Base-by-base conservation (phyloP, 2,113 vertebrate genomes). In the Procavia capensis region DNA sequence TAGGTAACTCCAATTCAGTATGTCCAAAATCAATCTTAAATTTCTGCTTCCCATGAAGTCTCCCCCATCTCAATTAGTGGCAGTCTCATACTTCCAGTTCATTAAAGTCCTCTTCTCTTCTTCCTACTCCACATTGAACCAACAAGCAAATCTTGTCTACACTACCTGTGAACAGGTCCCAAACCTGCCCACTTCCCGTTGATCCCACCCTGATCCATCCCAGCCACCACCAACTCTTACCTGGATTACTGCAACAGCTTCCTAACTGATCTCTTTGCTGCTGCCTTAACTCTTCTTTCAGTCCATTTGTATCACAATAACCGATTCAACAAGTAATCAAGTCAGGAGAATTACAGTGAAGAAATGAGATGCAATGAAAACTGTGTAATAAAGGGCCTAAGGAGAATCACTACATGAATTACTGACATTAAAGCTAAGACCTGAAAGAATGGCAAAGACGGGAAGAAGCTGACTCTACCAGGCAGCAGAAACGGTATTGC, bases 1-100 rank as follows among this genome's bases (percentile, higher is more conserved):
- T 17, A 76, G 16, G 13, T 87, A 78, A 87, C 91, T 94, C 78
- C 88, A 91, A 96, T 36, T 76, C 72, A 84, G 63, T n/a, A 78
- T 36, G 29, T 78, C 34, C 47, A 64, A 88, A 92, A 59, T 76
- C 68, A 92, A 92, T 61, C 29, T 92, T 63, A 84, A 61, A 88
- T 84, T 84, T 92, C n/a, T 78, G 85, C 16, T 75, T 5, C 59
- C 68, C n/a, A 59, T 57, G 79, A 84, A 61, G 27, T 70, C 34
- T 84, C 50, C 34, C 5, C 5, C 47, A 50, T 83, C 22, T 88
- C 59, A 92, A 57, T 88, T 47, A 88, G 82, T 34, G 43, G 39
- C 50, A 83, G 78, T 22, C 59, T 31, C 14, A 92, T 10, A 70
- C 41, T 91, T 83, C 31, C 34, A 76, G 25, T 82, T 83, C 64